Conservation (phyloP, 2,888 invertebrate species). For the Eurytoma adleriae region DNA sequence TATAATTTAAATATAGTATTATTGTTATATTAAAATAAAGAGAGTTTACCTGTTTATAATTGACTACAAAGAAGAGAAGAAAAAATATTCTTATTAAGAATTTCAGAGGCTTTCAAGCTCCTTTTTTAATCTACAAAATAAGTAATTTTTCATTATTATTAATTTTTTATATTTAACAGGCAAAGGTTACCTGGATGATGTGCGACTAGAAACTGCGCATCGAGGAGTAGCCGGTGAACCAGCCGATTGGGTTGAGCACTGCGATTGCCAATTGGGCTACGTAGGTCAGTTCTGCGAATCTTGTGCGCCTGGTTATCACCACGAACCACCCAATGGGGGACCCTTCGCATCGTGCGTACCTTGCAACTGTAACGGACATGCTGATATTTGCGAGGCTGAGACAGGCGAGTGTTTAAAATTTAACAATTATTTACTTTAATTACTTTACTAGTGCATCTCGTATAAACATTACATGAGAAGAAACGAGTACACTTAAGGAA, state of each 20-base stretch:
- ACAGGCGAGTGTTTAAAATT: conserved; percentile 80
- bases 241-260: conserved; percentile 96
- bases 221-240: conserved; percentile 86
- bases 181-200: conserved; percentile 92
- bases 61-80: no score
- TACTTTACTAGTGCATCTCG: no score
- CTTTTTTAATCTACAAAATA: no score
- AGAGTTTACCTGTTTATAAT: no score
- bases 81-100: no score
- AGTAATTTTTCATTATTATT: neutral
- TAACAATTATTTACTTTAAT: neutral
- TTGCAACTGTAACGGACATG: conserved; percentile 98
- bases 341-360: conserved; percentile 96
- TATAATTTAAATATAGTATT: no score
- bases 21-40: no score
- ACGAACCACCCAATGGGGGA: conserved; percentile 93
- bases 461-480: no score
- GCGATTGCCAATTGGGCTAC: conserved; percentile 90
- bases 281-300: conserved; percentile 98
- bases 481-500: no score
- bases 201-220: conserved; percentile 92
- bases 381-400: conserved; percentile 96
- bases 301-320: conserved; percentile 95
- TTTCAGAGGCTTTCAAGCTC: neutral
- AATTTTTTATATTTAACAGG: conserved; percentile 71